Conservation (phyloP, 2,888 invertebrate species). For the Ophonus ardosiacus region DNA sequence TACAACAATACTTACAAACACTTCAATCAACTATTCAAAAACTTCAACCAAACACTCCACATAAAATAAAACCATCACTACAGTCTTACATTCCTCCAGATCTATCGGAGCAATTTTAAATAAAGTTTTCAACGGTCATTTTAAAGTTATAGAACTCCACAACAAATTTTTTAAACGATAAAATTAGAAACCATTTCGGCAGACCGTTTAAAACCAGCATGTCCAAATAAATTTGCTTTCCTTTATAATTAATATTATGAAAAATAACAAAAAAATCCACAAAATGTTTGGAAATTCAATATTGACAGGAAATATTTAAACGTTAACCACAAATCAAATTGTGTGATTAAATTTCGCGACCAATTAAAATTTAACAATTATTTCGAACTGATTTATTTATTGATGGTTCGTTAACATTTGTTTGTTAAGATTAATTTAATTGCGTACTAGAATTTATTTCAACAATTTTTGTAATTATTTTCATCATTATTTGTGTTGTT, state of each 20-base stretch:
- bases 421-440: constrained; percentile 1
- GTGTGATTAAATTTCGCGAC: not conserved
- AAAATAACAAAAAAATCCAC: constrained; percentile 1
- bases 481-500: not conserved
- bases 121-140: not conserved
- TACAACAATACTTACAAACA: too few relatives aligned
- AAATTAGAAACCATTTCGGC: too few relatives aligned
- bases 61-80: too few relatives aligned
- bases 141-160: too few relatives aligned
- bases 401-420: constrained; percentile 5
- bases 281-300: constrained; percentile 2
- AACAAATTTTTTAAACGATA: too few relatives aligned
- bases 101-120: not conserved
- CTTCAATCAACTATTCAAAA: too few relatives aligned
- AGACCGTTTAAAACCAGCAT: too few relatives aligned
- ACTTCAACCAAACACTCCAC: too few relatives aligned
- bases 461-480: not conserved
- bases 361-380: constrained; percentile 22
- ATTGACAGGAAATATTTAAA: constrained; percentile 1
- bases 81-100: not conserved
- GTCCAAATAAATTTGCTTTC: not conserved
- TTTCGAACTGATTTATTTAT: constrained; percentile 10
- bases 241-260: not conserved
- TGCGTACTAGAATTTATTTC: not conserved
- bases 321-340: constrained; percentile 2